Conservation (phyloP, 2,797 vertebrate species). For the Pristis pectinata region DNA sequence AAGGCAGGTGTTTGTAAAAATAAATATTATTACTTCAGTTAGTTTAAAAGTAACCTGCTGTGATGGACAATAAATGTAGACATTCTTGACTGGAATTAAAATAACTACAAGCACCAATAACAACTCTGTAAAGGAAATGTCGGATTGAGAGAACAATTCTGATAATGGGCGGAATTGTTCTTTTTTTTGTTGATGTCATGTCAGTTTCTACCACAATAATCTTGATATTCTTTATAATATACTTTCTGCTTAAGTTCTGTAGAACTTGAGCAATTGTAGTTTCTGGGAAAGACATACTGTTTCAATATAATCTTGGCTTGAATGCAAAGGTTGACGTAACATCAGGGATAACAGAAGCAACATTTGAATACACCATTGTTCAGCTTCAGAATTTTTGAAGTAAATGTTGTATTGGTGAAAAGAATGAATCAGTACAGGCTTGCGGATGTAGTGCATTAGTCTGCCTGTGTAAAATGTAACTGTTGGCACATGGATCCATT, state of each 20-base stretch:
- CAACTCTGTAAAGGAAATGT: neutral
- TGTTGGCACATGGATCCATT: neutral
- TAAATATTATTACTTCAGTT: neutral
- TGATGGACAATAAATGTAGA: neutral
- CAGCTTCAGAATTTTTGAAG: neutral
- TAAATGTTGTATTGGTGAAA: neutral
- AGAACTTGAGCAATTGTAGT: neutral
- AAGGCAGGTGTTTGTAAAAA: neutral
- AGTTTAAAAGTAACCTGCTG: neutral
- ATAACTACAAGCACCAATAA: neutral
- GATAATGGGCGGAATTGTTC: neutral
- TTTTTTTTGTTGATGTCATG: neutral
- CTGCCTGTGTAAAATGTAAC: neutral
- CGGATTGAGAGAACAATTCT: neutral
- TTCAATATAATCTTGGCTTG: neutral
- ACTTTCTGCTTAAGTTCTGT: neutral
- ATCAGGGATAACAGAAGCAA: neutral
- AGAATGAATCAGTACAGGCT: neutral
- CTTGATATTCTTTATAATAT: slow-evolving; percentile 5
- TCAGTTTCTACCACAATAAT: neutral
- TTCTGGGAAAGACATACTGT: slow-evolving; percentile 11
- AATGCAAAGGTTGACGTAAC: neutral
- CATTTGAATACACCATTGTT: neutral
- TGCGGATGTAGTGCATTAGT: neutral
- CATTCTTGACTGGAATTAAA: neutral